A percentile compares a stretch with the other conserved stretches of the same genome.
Evolutionary conservation across 2,797 vertebrate species (phyloP).

Genomic region (Heterohyrax brucei): DNA sequence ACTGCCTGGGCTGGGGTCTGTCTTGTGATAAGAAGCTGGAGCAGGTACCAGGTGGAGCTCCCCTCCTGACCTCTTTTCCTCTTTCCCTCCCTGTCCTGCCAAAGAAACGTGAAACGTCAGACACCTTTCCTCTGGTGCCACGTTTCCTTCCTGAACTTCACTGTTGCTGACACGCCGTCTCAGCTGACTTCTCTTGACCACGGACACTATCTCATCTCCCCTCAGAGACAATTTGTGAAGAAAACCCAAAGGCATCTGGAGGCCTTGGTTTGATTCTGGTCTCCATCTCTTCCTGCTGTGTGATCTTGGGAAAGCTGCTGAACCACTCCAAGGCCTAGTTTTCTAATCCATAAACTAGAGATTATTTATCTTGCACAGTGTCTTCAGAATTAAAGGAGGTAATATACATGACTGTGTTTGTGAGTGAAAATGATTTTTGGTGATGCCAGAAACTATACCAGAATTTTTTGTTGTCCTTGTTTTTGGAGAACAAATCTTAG

Average conservation of each 20-base stretch:
- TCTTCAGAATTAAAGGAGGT: not conserved
- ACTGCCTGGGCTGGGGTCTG: not conserved
- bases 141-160: not conserved
- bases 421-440: not conserved
- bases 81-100: not conserved
- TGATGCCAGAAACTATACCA: not conserved
- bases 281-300: not conserved
- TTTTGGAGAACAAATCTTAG: not conserved
- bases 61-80: not conserved
- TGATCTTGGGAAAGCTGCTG: not conserved
- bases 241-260: not conserved
- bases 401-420: not conserved
- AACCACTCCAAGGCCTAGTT: not conserved
- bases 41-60: fast-evolving
- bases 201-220: too few relatives aligned
- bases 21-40: not conserved
- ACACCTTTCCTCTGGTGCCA: too few relatives aligned
- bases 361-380: not conserved
- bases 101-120: not conserved
- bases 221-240: not conserved
- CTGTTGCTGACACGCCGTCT: not conserved
- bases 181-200: not conserved
- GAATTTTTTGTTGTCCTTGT: not conserved
- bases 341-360: not conserved
- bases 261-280: not conserved